Conservation (phyloP, 2,113 vertebrate genomes). For the Amphiprion percula region DNA sequence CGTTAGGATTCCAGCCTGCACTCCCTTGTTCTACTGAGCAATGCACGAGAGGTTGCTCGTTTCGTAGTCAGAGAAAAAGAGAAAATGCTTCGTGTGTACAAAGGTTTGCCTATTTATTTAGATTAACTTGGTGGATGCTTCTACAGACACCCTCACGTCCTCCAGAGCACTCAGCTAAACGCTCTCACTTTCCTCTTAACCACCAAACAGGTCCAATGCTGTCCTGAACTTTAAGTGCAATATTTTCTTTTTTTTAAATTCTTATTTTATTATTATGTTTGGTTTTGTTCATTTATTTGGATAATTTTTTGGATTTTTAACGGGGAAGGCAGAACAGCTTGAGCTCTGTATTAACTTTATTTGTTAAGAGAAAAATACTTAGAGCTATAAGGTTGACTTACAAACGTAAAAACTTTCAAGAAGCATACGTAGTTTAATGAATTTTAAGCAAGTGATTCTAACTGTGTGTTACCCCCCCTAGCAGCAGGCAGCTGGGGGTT, state of each 20-base stretch:
- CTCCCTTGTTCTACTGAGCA: slow-evolving; percentile 72
- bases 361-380: slow-evolving; percentile 78
- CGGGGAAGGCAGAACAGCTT: slow-evolving; percentile 74
- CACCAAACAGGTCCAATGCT: slow-evolving; percentile 82
- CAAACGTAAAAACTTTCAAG: slow-evolving; percentile 76
- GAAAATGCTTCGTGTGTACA: slow-evolving; percentile 74
- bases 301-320: slow-evolving; percentile 77
- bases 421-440: slow-evolving; percentile 76
- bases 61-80: slow-evolving; percentile 40
- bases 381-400: slow-evolving; percentile 83
- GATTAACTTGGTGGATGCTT: slow-evolving; percentile 86
- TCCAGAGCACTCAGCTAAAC: slow-evolving; percentile 84
- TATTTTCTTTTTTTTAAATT: slow-evolving; percentile 82
- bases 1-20: slow-evolving; percentile 76
- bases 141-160: slow-evolving; percentile 64
- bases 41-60: slow-evolving; percentile 58
- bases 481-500: slow-evolving; percentile 88
- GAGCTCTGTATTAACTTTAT: slow-evolving; percentile 84
- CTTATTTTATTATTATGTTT: slow-evolving; percentile 73
- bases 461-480: slow-evolving; percentile 75
- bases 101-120: slow-evolving; percentile 93
- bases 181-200: slow-evolving; percentile 72
- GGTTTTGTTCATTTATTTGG: slow-evolving; percentile 75
- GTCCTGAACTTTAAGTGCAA: slow-evolving; percentile 93
- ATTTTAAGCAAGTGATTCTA: slow-evolving; percentile 81